Evolutionary conservation across 2,888 invertebrate species (phyloP).

Genomic region (Mesorhabditis spiculigera): DNA sequence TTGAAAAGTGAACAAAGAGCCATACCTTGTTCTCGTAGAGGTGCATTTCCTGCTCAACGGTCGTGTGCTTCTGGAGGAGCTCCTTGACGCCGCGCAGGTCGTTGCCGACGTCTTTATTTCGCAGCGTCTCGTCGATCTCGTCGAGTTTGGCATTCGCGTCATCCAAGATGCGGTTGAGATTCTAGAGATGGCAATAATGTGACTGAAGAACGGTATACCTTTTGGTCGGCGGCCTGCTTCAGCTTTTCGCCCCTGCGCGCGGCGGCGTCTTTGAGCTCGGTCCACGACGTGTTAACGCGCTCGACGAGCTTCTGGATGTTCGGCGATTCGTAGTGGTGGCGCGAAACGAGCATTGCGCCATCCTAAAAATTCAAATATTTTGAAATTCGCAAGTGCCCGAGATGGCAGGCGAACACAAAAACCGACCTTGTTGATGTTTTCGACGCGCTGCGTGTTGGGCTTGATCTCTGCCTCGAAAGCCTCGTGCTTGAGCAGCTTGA

Average conservation of each 20-base stretch:
- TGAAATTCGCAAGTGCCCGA: neutral
- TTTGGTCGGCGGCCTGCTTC: constrained; percentile 45
- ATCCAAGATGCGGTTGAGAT: constrained; percentile 72
- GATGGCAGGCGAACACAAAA: neutral
- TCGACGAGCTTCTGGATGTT: constrained; percentile 71
- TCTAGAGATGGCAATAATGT: constrained; percentile 30
- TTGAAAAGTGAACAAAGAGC: no score
- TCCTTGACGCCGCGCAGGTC: constrained; percentile 88
- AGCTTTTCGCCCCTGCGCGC: constrained; percentile 60
- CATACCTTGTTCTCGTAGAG: constrained; percentile 79
- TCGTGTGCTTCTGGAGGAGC: constrained; percentile 68
- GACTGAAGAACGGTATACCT: constrained; percentile 11
- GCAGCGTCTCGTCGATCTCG: constrained; percentile 76
- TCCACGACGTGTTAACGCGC: constrained; percentile 76
- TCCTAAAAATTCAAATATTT: constrained; percentile 58
- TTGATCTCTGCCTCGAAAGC: constrained; percentile 64
- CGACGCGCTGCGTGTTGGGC: constrained; percentile 61
- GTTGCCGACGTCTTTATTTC: constrained; percentile 71
- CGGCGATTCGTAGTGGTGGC: constrained; percentile 70
- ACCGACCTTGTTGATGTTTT: constrained; percentile 59
- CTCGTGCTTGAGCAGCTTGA: constrained; percentile 63
- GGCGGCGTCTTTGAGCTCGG: constrained; percentile 71
- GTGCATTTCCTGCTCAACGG: constrained; percentile 78
- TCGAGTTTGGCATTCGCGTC: constrained; percentile 82
- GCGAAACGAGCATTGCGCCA: constrained; percentile 73